Conservation (phyloP, 2,888 invertebrate species). For the Drosophila colorata region DNA sequence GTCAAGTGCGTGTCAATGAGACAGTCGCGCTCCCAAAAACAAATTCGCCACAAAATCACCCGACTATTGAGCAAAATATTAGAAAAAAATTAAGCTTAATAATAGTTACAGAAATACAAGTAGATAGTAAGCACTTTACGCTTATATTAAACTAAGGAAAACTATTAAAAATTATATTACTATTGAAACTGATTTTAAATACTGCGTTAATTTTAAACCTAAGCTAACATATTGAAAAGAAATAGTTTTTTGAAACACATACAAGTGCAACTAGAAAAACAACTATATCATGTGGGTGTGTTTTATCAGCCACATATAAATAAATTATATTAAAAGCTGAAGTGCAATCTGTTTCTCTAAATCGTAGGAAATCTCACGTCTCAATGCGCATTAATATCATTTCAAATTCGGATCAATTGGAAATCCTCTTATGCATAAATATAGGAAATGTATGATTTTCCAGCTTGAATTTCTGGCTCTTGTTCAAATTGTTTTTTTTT, state of each 20-base stretch:
- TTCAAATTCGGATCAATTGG: conserved; percentile 12
- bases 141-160: not conserved
- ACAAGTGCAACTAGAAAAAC: not conserved
- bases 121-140: not conserved
- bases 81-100: not conserved
- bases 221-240: not conserved
- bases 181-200: too few species aligned
- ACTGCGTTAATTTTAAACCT: too few species aligned
- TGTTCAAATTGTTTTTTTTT: conserved; percentile 6
- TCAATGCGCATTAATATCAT: conserved; percentile 8
- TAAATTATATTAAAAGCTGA: conserved; percentile 3
- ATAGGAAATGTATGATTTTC: conserved; percentile 1
- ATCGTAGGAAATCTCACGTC: conserved; percentile 3
- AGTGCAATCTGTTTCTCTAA: conserved; percentile 29
- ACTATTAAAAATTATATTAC: too few species aligned
- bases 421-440: conserved; percentile 19
- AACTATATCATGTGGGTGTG: too few species aligned
- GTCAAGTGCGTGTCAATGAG: conserved; percentile 18
- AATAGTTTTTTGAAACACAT: not conserved
- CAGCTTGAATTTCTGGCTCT: conserved; percentile 1
- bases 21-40: conserved; percentile 5
- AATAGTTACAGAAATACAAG: not conserved
- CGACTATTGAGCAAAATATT: not conserved
- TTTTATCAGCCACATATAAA: not conserved
- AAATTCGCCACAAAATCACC: not conserved